Evolutionary conservation across 1,140 invertebrate genomes (phyloP).

Genomic region (Caerostris darwini): DNA sequence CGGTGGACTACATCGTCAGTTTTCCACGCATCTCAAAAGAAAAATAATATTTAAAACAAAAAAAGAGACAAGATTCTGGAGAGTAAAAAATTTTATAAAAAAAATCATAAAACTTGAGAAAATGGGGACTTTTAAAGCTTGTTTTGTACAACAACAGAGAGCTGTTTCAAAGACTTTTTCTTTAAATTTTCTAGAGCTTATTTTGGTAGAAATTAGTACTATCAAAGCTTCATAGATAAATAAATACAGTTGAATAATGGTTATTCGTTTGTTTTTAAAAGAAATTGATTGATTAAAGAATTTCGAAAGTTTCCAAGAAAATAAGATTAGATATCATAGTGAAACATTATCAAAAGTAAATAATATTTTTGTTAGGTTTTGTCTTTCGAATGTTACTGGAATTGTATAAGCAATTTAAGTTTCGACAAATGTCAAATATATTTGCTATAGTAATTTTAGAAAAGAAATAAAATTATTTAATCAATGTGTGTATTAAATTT

Average conservation of each 20-base stretch:
- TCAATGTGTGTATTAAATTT: too few species aligned
- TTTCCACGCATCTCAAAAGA: slow-evolving; percentile 3
- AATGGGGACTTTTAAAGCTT: not conserved
- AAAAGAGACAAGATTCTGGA: not conserved
- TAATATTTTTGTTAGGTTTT: too few species aligned
- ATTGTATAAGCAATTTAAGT: too few species aligned
- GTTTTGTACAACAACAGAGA: not conserved
- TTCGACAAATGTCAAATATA: too few species aligned
- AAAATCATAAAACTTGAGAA: slow-evolving; percentile 15
- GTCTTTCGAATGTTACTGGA: too few species aligned
- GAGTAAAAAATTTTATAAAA: slow-evolving; percentile 25
- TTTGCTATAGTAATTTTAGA: too few species aligned
- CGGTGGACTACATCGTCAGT: slow-evolving; percentile 34
- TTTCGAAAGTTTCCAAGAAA: not conserved
- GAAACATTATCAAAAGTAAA: too few species aligned
- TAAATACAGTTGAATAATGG: not conserved
- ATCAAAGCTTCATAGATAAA: not conserved
- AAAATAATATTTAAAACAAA: not conserved
- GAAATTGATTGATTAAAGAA: not conserved
- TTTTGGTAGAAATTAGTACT: not conserved
- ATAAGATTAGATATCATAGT: not conserved
- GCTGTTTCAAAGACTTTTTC: not conserved
- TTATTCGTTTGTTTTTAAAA: not conserved
- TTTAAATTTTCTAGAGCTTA: not conserved
- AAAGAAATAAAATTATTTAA: too few species aligned